These are phyloP conservation scores for Willisornis vidua DNA, from an alignment of 2,113 vertebrate genomes.

Conservation along the genomic window DNA sequence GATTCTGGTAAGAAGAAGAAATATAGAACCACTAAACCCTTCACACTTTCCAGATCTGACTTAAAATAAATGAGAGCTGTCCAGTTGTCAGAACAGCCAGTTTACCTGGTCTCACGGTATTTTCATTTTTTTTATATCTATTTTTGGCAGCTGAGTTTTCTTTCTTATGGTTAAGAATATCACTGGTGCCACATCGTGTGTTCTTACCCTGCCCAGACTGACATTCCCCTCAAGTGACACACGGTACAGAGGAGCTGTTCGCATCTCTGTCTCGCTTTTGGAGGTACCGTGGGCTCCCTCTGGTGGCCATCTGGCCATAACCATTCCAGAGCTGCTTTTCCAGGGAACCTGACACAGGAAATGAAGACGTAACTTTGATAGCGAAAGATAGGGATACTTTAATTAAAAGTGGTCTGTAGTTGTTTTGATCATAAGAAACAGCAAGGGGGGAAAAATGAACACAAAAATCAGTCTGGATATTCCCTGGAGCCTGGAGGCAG, in stretches of 20 bases:
- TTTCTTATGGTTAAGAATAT: not conserved
- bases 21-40: not conserved
- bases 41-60: not conserved
- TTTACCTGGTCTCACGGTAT: not conserved
- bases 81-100: not conserved
- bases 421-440: not conserved
- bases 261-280: rapidly evolving
- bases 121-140: not conserved
- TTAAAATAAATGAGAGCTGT: not conserved
- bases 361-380: not conserved
- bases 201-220: not conserved
- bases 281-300: not conserved
- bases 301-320: not conserved
- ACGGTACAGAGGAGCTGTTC: rapidly evolving
- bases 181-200: not conserved
- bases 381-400: not conserved
- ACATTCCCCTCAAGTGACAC: rapidly evolving
- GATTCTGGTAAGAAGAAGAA: not conserved
- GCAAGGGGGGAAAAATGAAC: not conserved
- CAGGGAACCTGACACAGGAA: rapidly evolving
- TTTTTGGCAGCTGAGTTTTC: not conserved
- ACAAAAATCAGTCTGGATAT: not conserved
- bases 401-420: rapidly evolving
- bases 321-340: not conserved
- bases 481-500: not conserved